Base-by-base conservation (phyloP, 2,113 vertebrate genomes). In the Sinocyclocheilus grahami region DNA sequence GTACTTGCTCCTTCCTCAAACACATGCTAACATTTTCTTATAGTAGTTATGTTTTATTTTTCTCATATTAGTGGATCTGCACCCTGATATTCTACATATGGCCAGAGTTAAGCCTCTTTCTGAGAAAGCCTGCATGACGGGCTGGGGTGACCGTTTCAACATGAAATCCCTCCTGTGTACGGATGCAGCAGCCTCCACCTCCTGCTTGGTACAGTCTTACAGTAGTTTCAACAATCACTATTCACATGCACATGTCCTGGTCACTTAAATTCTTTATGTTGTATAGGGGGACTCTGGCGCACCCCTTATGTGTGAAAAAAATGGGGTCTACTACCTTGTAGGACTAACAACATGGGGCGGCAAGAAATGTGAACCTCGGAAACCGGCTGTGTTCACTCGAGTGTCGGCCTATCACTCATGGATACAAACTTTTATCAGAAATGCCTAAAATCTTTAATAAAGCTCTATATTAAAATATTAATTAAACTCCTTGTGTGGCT, bases 171-270 rank as follows among this genome's bases (percentile, higher is more conserved):
- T 93, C 78, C 46, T 95, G 22, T 95, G 94, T 65, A 78, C 91
- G 0, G 84, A 93, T 18, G 84, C 94, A 4, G 93, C 92, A 0
- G 92, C 90, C 7, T 92, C 92, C 0, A n/a, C 88, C 55, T 90
- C 93, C 88, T 95, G 95, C 90, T 62, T 92, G 95, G 95, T 95
- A 88, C n/a, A 22, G 74, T 46, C 24, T 46, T 30, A 63, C 12
- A 24, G 13, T 75, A 10, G n/a, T 5, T 37, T 77, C 8, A 65
- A 16, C 10, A 27, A 6, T 22, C 12, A 51, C 24, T 78, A 3
- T 14, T 24, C 16, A 67, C 7, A 22, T 37, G 30, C 2, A 9
- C 22, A 46, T 46, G 42, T 48, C 42, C 33, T 30, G 65, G 1
- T 79, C 5, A 81, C 10, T 24, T n/a, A n/a, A 46, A 14, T 63